Evolutionary conservation across 2,797 vertebrate genomes (phyloP).

Genomic region (Cryptoprocta ferox): DNA sequence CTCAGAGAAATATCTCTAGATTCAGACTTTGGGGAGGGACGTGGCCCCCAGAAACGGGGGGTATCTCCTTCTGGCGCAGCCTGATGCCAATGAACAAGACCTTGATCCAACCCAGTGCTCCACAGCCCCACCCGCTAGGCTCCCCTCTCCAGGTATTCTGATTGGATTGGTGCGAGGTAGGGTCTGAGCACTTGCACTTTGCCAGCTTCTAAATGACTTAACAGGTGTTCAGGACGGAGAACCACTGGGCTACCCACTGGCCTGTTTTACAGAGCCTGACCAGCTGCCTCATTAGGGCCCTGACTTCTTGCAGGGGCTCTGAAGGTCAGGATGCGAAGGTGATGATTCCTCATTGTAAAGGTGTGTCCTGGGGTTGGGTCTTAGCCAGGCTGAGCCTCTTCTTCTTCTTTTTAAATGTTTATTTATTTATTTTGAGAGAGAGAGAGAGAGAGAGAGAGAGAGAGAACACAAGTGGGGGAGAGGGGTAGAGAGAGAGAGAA

Average conservation of each 20-base stretch:
- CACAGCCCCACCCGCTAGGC: neutral
- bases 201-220: neutral
- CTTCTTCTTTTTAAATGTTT: neutral
- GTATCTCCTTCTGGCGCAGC: neutral
- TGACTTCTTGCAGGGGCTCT: neutral
- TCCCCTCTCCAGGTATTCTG: neutral
- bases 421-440: no score
- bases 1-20: neutral
- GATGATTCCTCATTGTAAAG: rapidly evolving
- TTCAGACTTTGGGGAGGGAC: neutral
- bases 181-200: neutral
- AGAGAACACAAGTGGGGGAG: no score
- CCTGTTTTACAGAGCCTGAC: neutral
- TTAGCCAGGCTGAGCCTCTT: neutral
- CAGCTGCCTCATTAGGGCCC: neutral
- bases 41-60: neutral
- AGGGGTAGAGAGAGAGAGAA: no score
- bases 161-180: neutral
- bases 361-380: neutral
- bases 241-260: rapidly evolving
- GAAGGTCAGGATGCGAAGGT: rapidly evolving
- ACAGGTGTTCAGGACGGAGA: neutral
- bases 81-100: neutral
- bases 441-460: no score
- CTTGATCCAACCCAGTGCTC: neutral